phyloP scores from a whole-genome alignment of 2,113 vertebrate species.

The Xenopus laevis region DNA sequence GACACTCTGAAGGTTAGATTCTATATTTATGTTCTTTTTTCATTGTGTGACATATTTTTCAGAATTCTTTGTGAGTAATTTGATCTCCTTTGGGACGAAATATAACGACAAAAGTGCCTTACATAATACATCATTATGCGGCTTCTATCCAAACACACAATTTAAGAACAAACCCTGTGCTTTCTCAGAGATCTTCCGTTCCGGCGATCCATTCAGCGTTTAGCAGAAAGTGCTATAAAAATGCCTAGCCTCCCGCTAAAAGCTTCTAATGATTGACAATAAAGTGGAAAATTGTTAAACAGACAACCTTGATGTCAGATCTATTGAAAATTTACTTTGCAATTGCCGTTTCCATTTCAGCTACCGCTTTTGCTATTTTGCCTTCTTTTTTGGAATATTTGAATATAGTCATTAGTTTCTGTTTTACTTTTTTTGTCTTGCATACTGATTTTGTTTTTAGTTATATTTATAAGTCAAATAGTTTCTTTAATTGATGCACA shows the following conservation, averaged over 20 bases:
- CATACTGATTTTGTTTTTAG: neutral
- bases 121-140: slow-evolving; percentile 47
- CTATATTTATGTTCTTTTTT: too few relatives aligned
- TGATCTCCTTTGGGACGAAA: slow-evolving; percentile 58
- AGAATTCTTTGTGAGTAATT: slow-evolving; percentile 63
- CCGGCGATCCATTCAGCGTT: slow-evolving; percentile 54
- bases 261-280: slow-evolving; percentile 68
- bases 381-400: neutral
- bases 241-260: slow-evolving; percentile 58
- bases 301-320: slow-evolving; percentile 61
- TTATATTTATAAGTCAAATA: neutral
- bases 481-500: too few relatives aligned
- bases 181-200: slow-evolving; percentile 56
- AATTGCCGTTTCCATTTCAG: neutral
- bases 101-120: slow-evolving; percentile 63
- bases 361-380: neutral
- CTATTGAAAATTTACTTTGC: slow-evolving; percentile 62
- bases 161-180: slow-evolving; percentile 59
- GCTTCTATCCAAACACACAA: slow-evolving; percentile 62
- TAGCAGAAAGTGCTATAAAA: slow-evolving; percentile 68
- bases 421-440: too few relatives aligned
- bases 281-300: slow-evolving; percentile 63
- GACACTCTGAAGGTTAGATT: too few relatives aligned
- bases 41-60: slow-evolving; percentile 45
- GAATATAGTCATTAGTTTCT: too few relatives aligned